Base-by-base conservation (phyloP, 2,113 vertebrate genomes). In the Periophthalmus modestus region DNA sequence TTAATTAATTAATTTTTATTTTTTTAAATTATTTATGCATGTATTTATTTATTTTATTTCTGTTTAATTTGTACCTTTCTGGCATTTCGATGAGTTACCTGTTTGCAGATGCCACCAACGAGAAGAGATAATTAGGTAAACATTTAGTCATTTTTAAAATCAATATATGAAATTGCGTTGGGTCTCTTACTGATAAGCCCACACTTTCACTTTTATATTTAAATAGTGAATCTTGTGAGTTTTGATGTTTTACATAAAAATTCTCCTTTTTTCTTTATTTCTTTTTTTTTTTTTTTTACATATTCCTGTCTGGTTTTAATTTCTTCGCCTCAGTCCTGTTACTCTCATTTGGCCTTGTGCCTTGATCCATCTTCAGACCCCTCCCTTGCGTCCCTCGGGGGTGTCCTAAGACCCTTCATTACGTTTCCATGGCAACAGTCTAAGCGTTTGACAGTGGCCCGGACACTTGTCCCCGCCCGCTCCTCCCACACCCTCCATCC, bases 401-500 rank as follows among this genome's bases (percentile, higher is more conserved):
- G 88, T 90, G 90, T 91, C 88, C 91, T 91, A 86, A 90, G 90
- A 90, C 86, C 89, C 88, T 90, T 92, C 90, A 91, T 92, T 91
- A 92, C 89, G 90, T 92, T 87, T 82, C 88, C 86, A 92, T 91
- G 88, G 91, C 81, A 91, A 91, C 90, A 89, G 82, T 86, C 88
- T 83, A 88, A 91, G 86, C 88, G 86, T 91, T 91, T 89, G 89
- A 92, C 88, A 89, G 89, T 78, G 75, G 86, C 88, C 81, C 21
- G 69, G 85, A 85, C 87, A 74, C 86, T 87, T 62, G 71, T 82
- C 68, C 71, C 77, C 80, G 75, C 58, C 62, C 85, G 75, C 82
- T 84, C 80, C 65, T 52, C 58, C 55, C 13, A 18, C 66, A 18
- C 36, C n/a, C 50, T 47, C 36, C 11, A 5, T 11, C 16, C 24